phyloP scores from a whole-genome alignment of 2,888 invertebrate genomes.

The Agrochola litura region DNA sequence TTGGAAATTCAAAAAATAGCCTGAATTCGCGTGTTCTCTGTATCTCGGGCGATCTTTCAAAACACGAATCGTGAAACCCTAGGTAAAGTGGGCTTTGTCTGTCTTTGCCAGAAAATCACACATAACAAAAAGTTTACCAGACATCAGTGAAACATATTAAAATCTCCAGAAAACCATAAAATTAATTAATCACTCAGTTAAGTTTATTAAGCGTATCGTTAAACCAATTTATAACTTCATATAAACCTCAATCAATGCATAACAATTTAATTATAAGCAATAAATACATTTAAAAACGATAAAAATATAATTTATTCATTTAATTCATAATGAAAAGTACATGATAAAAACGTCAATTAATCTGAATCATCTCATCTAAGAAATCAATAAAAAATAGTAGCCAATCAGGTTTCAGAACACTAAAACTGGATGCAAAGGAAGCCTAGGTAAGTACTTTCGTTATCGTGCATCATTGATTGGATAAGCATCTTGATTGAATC shows the following conservation, averaged over 20 bases:
- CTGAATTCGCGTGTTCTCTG: neutral
- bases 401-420: constrained; percentile 24
- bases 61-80: no score
- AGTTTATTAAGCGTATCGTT: neutral
- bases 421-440: constrained; percentile 1
- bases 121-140: neutral
- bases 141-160: neutral
- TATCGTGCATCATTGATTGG: constrained; percentile 5
- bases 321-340: neutral
- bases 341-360: neutral
- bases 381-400: neutral
- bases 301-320: neutral
- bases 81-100: neutral
- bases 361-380: constrained; percentile 1
- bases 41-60: neutral
- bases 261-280: neutral
- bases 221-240: neutral
- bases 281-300: neutral
- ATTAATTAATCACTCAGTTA: constrained; percentile 5
- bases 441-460: neutral
- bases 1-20: neutral
- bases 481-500: constrained; percentile 28
- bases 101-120: neutral
- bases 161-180: constrained; percentile 14
- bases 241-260: neutral